Base-by-base conservation (phyloP, 2,113 vertebrate genomes). In the Ammospiza caudacuta region DNA sequence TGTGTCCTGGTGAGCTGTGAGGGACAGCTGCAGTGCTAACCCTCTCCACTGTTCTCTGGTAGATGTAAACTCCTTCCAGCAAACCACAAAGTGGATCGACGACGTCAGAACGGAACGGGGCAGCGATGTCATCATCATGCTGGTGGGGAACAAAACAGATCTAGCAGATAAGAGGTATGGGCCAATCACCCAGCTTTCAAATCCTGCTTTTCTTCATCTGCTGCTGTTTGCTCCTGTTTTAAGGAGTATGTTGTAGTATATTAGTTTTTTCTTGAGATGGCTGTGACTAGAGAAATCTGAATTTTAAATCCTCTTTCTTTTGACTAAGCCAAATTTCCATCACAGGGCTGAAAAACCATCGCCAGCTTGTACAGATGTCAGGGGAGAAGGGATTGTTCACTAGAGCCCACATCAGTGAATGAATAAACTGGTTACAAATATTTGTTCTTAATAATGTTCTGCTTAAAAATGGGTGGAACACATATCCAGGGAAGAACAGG, bases 41-140 rank as follows among this genome's bases (percentile, higher is more conserved):
- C 75, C 92, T 97, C 86, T 97, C 83, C 92, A 14, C 94, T 96
- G 37, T 97, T 95, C 93, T 80, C 91, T 93, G 77, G 35, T 96
- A 99, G 99, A 99, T 94, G 99, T 99, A 96, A 99, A 99, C 98
- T 99, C 99, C 43, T 99, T 99, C 98, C 99, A 99, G 97, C 99
- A 99, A 98, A 99, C 99, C 88, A 99, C 99, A 96, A 99, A 99
- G 97, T 99, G 99, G 99, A 99, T 99, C 33, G 99, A 99, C 82
- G 99, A 99, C 17, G 99, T 99, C 97, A 98, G 99, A 98, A 99
- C 99, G 89, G 99, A 99, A 98, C 97, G 99, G 98, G 99, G 99
- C 98, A 98, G 99, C 78, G 99, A 99, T 83, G 99, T 99, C 98
- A 99, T 99, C 91, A 99, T 99, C 91, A 99, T 99, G 99, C 97